phyloP scores from a whole-genome alignment of 1,140 invertebrate genomes.

The Heliconius melpomene region DNA sequence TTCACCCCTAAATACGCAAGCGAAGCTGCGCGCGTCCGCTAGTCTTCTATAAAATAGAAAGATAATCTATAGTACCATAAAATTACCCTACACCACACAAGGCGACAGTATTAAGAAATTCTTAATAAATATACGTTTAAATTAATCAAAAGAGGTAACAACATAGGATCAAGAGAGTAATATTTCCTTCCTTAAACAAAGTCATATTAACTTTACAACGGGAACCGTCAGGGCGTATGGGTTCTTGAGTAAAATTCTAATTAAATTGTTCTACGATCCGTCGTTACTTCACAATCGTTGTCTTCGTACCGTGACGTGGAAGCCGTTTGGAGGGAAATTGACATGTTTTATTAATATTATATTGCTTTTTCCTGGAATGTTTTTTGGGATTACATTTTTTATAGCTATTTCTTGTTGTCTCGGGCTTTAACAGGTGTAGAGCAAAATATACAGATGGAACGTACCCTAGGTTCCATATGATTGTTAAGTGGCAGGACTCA shows the following conservation, averaged over 20 bases:
- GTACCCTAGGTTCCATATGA: too few relatives aligned
- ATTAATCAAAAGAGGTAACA: not conserved
- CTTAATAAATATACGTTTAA: not conserved
- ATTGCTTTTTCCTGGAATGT: not conserved
- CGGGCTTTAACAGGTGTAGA: too few relatives aligned
- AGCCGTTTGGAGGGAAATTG: not conserved
- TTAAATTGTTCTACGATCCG: not conserved
- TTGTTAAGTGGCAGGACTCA: too few relatives aligned
- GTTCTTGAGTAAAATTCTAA: not conserved
- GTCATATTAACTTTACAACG: not conserved
- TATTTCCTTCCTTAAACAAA: conserved; percentile 13
- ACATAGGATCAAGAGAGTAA: not conserved
- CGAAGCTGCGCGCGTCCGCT: too few relatives aligned
- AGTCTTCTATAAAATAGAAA: too few relatives aligned
- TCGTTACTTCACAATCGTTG: not conserved
- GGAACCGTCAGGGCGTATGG: not conserved
- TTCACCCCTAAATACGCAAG: too few relatives aligned
- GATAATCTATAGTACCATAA: too few relatives aligned
- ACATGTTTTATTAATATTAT: not conserved
- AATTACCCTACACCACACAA: too few relatives aligned
- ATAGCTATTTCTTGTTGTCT: too few relatives aligned
- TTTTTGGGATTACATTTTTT: too few relatives aligned
- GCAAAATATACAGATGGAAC: too few relatives aligned
- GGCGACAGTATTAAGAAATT: too few relatives aligned
- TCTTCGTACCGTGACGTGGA: not conserved